phyloP scores from a whole-genome alignment of 1,140 invertebrate species.

The Hycleus cichorii region DNA sequence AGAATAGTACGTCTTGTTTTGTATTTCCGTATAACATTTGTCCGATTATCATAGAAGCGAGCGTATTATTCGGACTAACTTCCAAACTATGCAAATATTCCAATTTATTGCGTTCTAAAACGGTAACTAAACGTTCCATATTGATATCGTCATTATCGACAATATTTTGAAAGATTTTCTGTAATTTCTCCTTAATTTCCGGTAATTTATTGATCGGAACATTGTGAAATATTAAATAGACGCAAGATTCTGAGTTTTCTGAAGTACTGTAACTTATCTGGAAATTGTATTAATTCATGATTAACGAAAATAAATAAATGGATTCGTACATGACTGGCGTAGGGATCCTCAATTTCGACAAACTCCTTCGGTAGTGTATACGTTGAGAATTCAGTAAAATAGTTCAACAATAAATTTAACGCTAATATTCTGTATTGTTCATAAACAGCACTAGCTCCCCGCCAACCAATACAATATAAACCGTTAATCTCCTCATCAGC shows the following conservation, averaged over 20 bases:
- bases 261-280: too few species aligned
- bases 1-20: constrained; percentile 59
- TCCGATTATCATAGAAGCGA: constrained; percentile 70
- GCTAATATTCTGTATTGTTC: constrained; percentile 53
- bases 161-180: constrained; percentile 49
- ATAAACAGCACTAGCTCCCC: constrained; percentile 64
- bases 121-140: constrained; percentile 63
- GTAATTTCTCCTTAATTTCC: constrained; percentile 53
- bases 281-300: too few species aligned
- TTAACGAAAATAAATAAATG: constrained; percentile 41
- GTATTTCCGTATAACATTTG: constrained; percentile 75
- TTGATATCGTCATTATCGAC: constrained; percentile 54
- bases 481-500: constrained; percentile 82
- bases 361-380: constrained; percentile 78
- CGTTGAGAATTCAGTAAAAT: constrained; percentile 76
- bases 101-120: constrained; percentile 65
- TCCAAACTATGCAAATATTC: constrained; percentile 67
- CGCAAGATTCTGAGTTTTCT: constrained; percentile 63
- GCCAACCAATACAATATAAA: constrained; percentile 70
- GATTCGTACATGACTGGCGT: constrained; percentile 67
- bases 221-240: constrained; percentile 69
- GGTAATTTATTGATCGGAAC: constrained; percentile 64
- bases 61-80: constrained; percentile 63
- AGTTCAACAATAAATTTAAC: constrained; percentile 68
- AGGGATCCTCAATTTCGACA: constrained; percentile 76